Evolutionary conservation across 2,113 vertebrate species (phyloP).

Genomic region (Cinclus cinclus): DNA sequence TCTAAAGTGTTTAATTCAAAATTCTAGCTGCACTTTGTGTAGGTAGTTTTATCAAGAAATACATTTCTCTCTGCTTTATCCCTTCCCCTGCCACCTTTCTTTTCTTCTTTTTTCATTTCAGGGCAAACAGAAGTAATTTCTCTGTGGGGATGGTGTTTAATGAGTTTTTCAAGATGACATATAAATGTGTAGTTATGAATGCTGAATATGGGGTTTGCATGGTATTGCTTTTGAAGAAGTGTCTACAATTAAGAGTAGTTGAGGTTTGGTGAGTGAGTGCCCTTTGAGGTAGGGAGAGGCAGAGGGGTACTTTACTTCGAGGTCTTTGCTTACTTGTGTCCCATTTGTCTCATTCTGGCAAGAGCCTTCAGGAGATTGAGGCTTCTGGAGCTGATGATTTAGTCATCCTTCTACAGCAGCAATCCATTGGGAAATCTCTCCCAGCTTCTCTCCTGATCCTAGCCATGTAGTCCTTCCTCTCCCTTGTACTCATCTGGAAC

Average conservation of each 20-base stretch:
- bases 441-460: background rate
- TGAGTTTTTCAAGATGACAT: background rate
- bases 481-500: background rate
- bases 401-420: background rate
- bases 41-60: background rate
- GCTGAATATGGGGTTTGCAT: background rate
- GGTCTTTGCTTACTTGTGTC: background rate
- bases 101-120: background rate
- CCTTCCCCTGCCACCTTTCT: accelerated
- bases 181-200: background rate
- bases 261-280: background rate
- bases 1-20: background rate
- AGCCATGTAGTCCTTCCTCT: background rate
- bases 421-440: background rate
- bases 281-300: background rate
- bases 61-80: background rate
- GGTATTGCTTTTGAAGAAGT: background rate
- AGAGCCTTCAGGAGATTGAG: background rate
- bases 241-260: background rate
- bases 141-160: background rate
- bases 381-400: background rate
- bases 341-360: background rate
- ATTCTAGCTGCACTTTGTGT: background rate
- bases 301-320: background rate
- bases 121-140: background rate